A percentile compares a stretch with the other conserved stretches of the same genome.
These are phyloP conservation scores for Ovis aries DNA, from an alignment of 2,113 vertebrate species.

Conservation along the genomic window ARS-UI_Ramb_v3.0 NC_056060.1:21047501-21048000, in stretches of 20 bases:
- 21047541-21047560: not conserved
- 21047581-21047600: not conserved
- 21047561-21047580: not conserved
- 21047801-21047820: not conserved
- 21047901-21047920: not conserved
- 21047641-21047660: not conserved
- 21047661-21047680: not conserved
- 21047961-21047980: not conserved
- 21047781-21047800: not conserved
- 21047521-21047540: not conserved
- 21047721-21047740: not conserved
- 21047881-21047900: not conserved
- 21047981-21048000: not conserved
- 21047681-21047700: not conserved
- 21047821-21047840: not conserved
- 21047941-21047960: not conserved
- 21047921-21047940: not conserved
- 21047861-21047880: not conserved
- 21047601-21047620: not conserved
- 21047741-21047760: too few relatives aligned
- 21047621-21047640: not conserved
- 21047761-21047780: not conserved
- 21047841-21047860: not conserved
- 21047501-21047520: not conserved
- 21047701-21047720: not conserved